A percentile compares a stretch with the other conserved stretches of the same genome.
phyloP scores from a whole-genome alignment of 2,888 invertebrate species.

The Phaedon cochleariae region DNA sequence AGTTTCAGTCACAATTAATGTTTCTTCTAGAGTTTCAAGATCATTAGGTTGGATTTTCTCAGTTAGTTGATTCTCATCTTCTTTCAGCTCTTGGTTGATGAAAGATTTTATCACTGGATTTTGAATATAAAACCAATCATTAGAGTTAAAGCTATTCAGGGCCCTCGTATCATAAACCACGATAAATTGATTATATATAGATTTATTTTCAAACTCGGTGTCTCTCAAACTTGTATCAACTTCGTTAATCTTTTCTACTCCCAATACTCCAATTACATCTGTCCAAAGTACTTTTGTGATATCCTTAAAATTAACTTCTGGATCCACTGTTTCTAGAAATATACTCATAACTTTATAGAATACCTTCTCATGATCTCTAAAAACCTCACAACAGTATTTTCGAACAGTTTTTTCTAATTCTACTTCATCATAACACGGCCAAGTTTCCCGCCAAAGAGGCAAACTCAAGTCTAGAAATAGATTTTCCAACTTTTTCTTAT shows the following conservation, averaged over 20 bases:
- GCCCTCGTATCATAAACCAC: slow-evolving; percentile 69
- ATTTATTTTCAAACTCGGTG: slow-evolving; percentile 48
- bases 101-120: slow-evolving; percentile 52
- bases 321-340: slow-evolving; percentile 54
- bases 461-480: slow-evolving; percentile 68
- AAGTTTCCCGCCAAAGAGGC: slow-evolving; percentile 62
- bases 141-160: slow-evolving; percentile 65
- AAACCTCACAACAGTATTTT: slow-evolving; percentile 66
- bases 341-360: slow-evolving; percentile 64
- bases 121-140: slow-evolving; percentile 69
- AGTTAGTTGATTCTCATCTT: slow-evolving; percentile 33
- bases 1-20: slow-evolving; percentile 24
- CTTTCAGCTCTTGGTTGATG: slow-evolving; percentile 58
- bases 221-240: slow-evolving; percentile 55
- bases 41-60: slow-evolving; percentile 9
- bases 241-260: slow-evolving; percentile 66
- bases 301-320: slow-evolving; percentile 60
- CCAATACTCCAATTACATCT: slow-evolving; percentile 66
- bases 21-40: slow-evolving; percentile 25
- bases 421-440: slow-evolving; percentile 61
- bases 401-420: slow-evolving; percentile 64
- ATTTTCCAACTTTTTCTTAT: slow-evolving; percentile 64
- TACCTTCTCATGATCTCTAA: slow-evolving; percentile 62
- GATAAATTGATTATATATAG: slow-evolving; percentile 53
- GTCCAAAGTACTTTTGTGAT: slow-evolving; percentile 65